Base-by-base conservation (phyloP, 2,888 invertebrate species). In the Ptycholaimellus sp. region DNA sequence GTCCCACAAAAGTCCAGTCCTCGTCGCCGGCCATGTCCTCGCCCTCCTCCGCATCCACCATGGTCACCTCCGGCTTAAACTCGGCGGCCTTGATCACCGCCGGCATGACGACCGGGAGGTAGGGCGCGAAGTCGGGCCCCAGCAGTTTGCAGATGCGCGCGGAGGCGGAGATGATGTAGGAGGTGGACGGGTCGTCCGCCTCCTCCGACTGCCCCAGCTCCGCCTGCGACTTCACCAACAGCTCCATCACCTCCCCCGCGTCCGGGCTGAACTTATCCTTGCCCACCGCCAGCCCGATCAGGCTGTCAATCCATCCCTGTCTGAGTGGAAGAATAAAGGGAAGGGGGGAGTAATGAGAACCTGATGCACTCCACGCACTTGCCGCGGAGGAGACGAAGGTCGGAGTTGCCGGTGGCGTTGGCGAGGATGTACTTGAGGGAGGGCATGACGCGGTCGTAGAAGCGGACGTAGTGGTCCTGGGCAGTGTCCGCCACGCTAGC, bases 331-430 rank as follows among this genome's bases (percentile, higher is more conserved):
- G n/a, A n/a, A n/a, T n/a, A n/a, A n/a, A n/a, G n/a, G n/a, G n/a
- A n/a, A n/a, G n/a, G n/a, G n/a, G n/a, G n/a, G n/a, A n/a, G n/a
- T n/a, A n/a, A n/a, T n/a, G n/a, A n/a, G n/a, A n/a, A n/a, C 57
- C 87, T 87, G 46, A 96, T 83, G 58, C 96, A 99, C 62, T 96
- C 96, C 46, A 96, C 96, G 2, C 93, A 85, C 65, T 96, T 99
- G 41, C 93, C 93, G 37, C 93, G 71, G 27, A 96, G 66, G 64
- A 90, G 69, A 54, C 82, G 76, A 44, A 85, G 67, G 53, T 41
- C 31, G 19, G 20, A 11, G 40, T 17, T 45, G 45, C 44, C 19
- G 47, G 72, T 78, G 6, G 87, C 85, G 59, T 90, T 81, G 52
- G 81, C 75, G 49, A 96, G 83, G 42, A 96, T 93, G 60, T 81